Conservation (phyloP, 2,888 invertebrate species). For the Ectemnius lituratus region DNA sequence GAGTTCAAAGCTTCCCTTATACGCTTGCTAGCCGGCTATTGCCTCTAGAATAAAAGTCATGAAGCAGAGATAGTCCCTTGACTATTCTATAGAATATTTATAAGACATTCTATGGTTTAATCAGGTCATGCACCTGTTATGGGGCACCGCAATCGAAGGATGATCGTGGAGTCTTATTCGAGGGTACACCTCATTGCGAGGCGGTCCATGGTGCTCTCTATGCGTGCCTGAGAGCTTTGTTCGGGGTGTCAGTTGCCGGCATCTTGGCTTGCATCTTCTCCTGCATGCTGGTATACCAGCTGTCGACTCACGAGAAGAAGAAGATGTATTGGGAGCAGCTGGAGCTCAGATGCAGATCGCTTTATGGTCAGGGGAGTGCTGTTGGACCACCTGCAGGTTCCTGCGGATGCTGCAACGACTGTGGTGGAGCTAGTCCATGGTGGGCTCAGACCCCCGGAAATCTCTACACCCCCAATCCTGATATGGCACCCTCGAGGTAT, state of each 20-base stretch:
- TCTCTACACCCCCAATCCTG: slow-evolving; percentile 91
- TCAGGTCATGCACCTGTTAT: slow-evolving; percentile 79
- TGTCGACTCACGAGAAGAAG: slow-evolving; percentile 93
- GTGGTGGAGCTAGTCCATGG: slow-evolving; percentile 81
- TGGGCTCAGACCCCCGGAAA: slow-evolving; percentile 84
- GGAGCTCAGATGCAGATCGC: slow-evolving; percentile 87
- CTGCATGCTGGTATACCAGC: slow-evolving; percentile 94
- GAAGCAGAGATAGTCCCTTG: too few relatives aligned
- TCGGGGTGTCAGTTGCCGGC: slow-evolving; percentile 94
- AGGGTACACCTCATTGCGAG: slow-evolving; percentile 91
- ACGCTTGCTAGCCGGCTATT: too few relatives aligned
- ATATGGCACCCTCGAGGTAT: slow-evolving; percentile 77
- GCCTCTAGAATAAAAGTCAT: too few relatives aligned
- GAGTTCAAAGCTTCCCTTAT: too few relatives aligned
- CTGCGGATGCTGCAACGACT: slow-evolving; percentile 87
- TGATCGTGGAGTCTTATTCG: slow-evolving; percentile 84
- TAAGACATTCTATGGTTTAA: not conserved
- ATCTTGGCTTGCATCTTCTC: slow-evolving; percentile 95
- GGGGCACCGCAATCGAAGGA: slow-evolving; percentile 70
- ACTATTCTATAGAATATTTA: not conserved
- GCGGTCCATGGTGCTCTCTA: slow-evolving; percentile 94
- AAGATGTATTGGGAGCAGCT: slow-evolving; percentile 97
- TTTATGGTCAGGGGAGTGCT: slow-evolving; percentile 83
- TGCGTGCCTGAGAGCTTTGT: slow-evolving; percentile 92
- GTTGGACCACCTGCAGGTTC: slow-evolving; percentile 76